Evolutionary conservation across 92 coral and sea anemone genomes (phyloP).

Genomic region (Galaxea fascicularis): DNA sequence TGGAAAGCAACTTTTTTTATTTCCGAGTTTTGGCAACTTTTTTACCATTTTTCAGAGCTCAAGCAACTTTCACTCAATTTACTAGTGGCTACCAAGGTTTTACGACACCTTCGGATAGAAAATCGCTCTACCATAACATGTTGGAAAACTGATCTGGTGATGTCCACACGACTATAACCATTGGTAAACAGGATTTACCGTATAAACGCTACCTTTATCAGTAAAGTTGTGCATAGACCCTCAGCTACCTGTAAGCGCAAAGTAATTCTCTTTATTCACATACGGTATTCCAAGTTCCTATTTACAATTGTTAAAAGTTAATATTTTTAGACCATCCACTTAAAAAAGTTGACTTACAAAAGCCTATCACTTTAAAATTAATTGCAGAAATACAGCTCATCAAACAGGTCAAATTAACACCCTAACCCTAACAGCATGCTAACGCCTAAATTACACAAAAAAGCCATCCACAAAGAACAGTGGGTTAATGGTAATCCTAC

Average conservation of each 20-base stretch:
- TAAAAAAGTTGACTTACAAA: conserved; percentile 27
- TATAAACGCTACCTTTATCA: no score
- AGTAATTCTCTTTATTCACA: neutral
- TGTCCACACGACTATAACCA: no score
- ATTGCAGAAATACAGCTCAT: neutral
- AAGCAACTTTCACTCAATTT: no score
- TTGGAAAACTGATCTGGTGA: no score
- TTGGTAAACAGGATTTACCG: no score
- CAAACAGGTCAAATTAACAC: neutral
- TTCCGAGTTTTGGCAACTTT: no score
- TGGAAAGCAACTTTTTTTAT: no score
- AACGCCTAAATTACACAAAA: neutral
- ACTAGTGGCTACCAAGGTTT: no score
- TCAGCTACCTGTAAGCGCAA: neutral
- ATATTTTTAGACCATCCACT: conserved; percentile 18
- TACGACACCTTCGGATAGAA: no score
- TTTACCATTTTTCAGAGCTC: no score
- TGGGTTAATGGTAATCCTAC: neutral
- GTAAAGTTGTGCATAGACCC: no score
- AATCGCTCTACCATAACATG: no score
- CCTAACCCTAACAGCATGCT: neutral
- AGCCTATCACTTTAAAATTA: neutral
- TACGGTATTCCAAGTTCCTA: neutral
- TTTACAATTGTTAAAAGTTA: conserved; percentile 2
- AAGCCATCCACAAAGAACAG: neutral